Conservation (phyloP, 2,888 invertebrate genomes). For the Marasmarcha lunaedactyla region DNA sequence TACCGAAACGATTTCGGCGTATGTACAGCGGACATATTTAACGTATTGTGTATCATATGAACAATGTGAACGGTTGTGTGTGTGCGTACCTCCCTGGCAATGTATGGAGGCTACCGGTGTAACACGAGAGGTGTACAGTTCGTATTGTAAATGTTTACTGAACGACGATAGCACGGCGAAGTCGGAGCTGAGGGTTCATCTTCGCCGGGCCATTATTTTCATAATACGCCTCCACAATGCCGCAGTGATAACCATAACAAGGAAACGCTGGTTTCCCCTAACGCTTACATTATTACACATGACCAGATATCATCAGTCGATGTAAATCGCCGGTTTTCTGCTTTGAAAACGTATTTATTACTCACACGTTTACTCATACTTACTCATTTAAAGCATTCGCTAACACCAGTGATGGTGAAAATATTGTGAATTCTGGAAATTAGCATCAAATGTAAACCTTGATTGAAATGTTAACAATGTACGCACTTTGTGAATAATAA, state of each 20-base stretch:
- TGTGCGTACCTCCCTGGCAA: constrained; percentile 3
- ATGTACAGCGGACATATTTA: neutral
- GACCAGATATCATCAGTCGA: too few relatives aligned
- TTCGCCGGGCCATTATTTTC: constrained; percentile 35
- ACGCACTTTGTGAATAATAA: too few relatives aligned
- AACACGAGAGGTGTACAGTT: constrained; percentile 28
- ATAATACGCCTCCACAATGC: constrained; percentile 41
- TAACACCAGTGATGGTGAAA: too few relatives aligned
- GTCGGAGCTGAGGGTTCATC: constrained; percentile 23
- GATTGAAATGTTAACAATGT: constrained; percentile 6
- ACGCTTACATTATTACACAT: constrained; percentile 17
- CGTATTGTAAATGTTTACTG: constrained; percentile 43
- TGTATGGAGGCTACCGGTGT: constrained; percentile 22
- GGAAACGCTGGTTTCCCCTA: constrained; percentile 31
- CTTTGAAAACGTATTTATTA: too few relatives aligned
- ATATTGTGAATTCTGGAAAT: too few relatives aligned
- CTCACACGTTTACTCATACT: too few relatives aligned
- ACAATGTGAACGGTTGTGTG: constrained; percentile 19
- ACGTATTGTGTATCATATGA: constrained; percentile 16
- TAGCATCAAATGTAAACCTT: neutral
- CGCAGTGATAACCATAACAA: constrained; percentile 30
- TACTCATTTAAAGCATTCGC: too few relatives aligned
- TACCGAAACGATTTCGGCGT: neutral
- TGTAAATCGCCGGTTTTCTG: too few relatives aligned
- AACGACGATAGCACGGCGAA: constrained; percentile 20